Base-by-base conservation (phyloP, 2,797 vertebrate genomes). In the Poeciliopsis gracilis region DNA sequence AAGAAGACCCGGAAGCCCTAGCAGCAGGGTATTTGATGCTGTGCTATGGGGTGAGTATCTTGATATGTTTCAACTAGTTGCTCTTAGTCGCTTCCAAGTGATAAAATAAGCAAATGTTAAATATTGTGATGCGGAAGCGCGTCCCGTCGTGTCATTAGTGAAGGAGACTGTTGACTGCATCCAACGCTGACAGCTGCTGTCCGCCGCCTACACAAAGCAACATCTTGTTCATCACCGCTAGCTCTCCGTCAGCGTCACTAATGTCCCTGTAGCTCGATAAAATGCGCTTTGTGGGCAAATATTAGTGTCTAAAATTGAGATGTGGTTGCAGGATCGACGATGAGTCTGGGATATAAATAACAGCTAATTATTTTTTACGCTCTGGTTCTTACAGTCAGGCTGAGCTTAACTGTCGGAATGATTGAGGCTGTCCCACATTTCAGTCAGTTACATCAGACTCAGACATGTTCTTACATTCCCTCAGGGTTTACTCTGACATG, bases 181-280 rank as follows among this genome's bases (percentile, higher is more conserved):
- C 20, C 79, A 2, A 43, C 78, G 72, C 77, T 73, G 76, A 78
- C 79, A 85, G 79, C 82, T 75, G 79, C 67, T 73, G 76, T 82
- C 87, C 86, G 87, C 93, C 92, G 88, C 93, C 92, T 72, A 92
- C 93, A 93, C 89, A 87, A 84, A 90, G 84, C 84, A 36, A 76
- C 81, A 70, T 78, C 76, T 51, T 11, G 43, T 76, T 59, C 76
- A 78, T 79, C 77, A 33, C 82, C 63, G 71, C 49, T 91, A 25
- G 78, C 80, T 79, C 77, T 71, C 85, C 47, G 41, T 16, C 82
- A 38, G 0, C 25, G 38, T 36, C 59, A 33, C 0, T 28, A 0
- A 4, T 63, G 25, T 2, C 43, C 1, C 0, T 36, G 10, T 16
- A 33, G 30, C 33, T 61, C 0, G 36, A 6, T 28, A 0, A 23